Evolutionary conservation across 35 echinoderm and acorn worm genomes (phyloP).

Genomic region (Acanthaster planci): DNA sequence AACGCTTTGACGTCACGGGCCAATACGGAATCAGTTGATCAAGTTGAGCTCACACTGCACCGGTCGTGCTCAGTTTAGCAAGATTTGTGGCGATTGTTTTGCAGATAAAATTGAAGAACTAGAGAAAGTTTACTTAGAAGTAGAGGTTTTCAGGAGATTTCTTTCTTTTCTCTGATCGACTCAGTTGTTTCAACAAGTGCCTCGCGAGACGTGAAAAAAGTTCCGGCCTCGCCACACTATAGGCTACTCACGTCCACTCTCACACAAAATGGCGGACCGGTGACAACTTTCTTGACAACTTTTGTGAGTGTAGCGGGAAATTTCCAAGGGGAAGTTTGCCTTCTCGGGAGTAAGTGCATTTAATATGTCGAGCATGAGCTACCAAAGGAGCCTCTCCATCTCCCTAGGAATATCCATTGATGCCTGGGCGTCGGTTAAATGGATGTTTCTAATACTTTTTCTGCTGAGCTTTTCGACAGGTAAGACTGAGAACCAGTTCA

Average conservation of each 20-base stretch:
- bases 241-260: not conserved
- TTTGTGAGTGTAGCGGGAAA: not conserved
- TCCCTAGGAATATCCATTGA: not conserved
- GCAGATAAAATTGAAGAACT: not conserved
- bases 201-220: not conserved
- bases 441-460: not conserved
- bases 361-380: not conserved
- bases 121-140: not conserved
- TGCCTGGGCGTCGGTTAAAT: not conserved
- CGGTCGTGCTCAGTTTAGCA: not conserved
- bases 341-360: not conserved
- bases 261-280: slow-evolving; percentile 5
- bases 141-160: not conserved
- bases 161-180: too few species aligned
- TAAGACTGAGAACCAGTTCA: too few species aligned
- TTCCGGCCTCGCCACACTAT: too few species aligned
- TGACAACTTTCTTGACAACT: not conserved
- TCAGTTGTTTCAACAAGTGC: not conserved
- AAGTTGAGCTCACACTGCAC: not conserved
- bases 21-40: slow-evolving; percentile 12
- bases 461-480: slow-evolving; percentile 12
- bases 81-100: not conserved
- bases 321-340: not conserved
- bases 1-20: slow-evolving; percentile 46
- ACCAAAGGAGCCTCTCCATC: not conserved